Conservation (phyloP, 1,140 invertebrate genomes). For the Akabosia matsudoensis region DNA sequence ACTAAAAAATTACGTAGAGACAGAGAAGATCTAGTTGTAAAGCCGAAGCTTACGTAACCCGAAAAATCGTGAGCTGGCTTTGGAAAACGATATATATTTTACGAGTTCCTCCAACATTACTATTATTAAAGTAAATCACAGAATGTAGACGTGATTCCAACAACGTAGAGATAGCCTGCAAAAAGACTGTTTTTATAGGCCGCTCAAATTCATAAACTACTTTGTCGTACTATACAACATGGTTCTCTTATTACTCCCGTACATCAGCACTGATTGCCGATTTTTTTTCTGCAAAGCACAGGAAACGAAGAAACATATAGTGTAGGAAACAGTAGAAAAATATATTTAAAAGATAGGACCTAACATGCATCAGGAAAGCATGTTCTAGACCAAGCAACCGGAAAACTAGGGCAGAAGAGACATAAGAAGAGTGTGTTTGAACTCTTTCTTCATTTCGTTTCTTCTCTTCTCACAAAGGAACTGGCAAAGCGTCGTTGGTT, state of each 20-base stretch:
- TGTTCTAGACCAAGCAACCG: slow-evolving; percentile 4
- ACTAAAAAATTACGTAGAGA: background rate
- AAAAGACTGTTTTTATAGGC: too few species aligned
- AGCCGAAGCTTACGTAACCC: background rate
- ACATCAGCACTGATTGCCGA: slow-evolving; percentile 13
- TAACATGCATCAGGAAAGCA: too few species aligned
- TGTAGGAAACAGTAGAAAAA: background rate
- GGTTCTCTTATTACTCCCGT: background rate
- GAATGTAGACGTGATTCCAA: background rate
- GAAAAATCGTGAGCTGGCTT: slow-evolving; percentile 16
- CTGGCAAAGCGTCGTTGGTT: background rate
- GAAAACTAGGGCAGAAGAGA: slow-evolving; percentile 12
- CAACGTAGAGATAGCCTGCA: too few species aligned
- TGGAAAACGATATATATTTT: background rate
- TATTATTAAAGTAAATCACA: background rate
- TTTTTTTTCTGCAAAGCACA: background rate
- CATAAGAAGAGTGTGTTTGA: slow-evolving; percentile 16
- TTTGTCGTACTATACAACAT: background rate
- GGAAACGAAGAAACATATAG: background rate
- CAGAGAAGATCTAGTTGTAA: background rate
- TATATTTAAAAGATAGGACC: background rate
- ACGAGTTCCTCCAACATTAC: background rate
- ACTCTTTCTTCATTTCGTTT: slow-evolving; percentile 3
- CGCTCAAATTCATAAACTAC: too few species aligned
- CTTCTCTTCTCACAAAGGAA: background rate